These are phyloP conservation scores for Sipha maydis DNA, from an alignment of 2,888 invertebrate genomes.

Conservation along the genomic window DNA sequence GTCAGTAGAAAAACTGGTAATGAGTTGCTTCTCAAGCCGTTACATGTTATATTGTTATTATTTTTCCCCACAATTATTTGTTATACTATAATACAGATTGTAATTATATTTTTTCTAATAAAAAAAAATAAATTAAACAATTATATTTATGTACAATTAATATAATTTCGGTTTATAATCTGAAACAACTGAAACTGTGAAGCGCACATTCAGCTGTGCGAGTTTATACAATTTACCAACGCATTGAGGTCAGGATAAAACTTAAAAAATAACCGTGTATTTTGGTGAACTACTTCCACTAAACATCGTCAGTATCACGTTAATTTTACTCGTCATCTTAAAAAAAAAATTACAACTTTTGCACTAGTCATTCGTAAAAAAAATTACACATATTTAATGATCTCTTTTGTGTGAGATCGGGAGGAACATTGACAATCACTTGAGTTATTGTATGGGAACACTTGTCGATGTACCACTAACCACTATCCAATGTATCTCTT, in stretches of 20 bases:
- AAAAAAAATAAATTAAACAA: no score
- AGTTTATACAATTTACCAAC: not conserved
- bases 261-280: not conserved
- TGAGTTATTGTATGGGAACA: constrained; percentile 38
- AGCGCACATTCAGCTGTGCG: not conserved
- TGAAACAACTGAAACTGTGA: not conserved
- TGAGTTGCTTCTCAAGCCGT: no score
- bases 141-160: no score
- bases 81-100: no score
- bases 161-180: not conserved
- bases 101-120: no score
- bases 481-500: constrained; percentile 35
- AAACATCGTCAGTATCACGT: constrained; percentile 7
- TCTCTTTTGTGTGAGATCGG: not conserved
- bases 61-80: no score
- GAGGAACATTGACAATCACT: constrained; percentile 7
- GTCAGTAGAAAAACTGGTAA: no score
- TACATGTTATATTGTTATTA: no score
- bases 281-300: not conserved
- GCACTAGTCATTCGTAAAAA: not conserved
- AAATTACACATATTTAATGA: constrained; percentile 1
- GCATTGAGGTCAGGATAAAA: constrained; percentile 8
- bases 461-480: constrained; percentile 47
- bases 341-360: constrained; percentile 13
- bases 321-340: not conserved